Evolutionary conservation across 2,888 invertebrate species (phyloP).

Genomic region (Mellilla xanthometata): DNA sequence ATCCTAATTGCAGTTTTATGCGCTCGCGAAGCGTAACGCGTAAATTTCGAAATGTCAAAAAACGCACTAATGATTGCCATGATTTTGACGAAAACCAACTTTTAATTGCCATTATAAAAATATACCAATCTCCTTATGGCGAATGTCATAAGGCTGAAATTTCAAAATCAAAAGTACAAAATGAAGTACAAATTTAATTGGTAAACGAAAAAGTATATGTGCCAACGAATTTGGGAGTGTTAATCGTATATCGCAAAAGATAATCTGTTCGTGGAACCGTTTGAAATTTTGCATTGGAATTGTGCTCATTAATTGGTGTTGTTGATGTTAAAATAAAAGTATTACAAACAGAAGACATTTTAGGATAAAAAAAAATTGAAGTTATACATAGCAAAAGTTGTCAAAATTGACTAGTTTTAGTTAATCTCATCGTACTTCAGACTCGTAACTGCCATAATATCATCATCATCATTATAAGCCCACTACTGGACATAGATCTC

Average conservation of each 20-base stretch:
- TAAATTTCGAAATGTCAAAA: conserved; percentile 57
- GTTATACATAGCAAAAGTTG: not conserved
- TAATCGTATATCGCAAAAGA: conserved; percentile 48
- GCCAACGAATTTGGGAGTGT: conserved; percentile 46
- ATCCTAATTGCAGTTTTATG: conserved; percentile 62
- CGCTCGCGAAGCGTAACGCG: conserved; percentile 54
- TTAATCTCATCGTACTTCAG: no score
- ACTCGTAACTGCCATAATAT: no score
- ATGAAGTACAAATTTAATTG: conserved; percentile 13
- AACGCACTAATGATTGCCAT: conserved; percentile 59
- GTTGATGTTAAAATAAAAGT: no score
- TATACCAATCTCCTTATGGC: conserved; percentile 15
- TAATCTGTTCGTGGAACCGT: conserved; percentile 48
- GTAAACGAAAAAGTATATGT: conserved; percentile 37
- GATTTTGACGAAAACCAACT: conserved; percentile 26
- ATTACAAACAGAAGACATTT: no score
- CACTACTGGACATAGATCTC: no score
- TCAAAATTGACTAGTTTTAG: no score
- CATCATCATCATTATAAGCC: no score
- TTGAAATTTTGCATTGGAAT: conserved; percentile 31
- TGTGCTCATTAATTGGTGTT: no score
- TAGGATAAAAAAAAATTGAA: no score
- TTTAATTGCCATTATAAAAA: not conserved
- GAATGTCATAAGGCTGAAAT: conserved; percentile 24
- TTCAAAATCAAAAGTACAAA: conserved; percentile 6